These are phyloP conservation scores for Montipora capricornis DNA, from an alignment of 64 coral and sea anemone species.

Conservation along the genomic window DNA sequence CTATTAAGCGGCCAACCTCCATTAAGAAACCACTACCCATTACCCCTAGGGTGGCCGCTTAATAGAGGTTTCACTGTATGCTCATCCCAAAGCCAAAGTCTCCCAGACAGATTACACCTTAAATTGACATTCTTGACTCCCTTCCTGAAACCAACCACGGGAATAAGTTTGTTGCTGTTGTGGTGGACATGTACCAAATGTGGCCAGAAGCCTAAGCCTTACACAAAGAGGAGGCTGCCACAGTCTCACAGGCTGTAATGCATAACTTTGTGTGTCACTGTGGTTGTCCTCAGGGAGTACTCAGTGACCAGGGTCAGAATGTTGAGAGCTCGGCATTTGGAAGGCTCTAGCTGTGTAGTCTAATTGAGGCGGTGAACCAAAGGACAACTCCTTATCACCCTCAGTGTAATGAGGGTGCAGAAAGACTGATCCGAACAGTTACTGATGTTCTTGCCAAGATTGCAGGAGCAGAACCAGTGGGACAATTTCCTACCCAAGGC, in stretches of 20 bases:
- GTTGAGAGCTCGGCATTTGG: too few relatives aligned
- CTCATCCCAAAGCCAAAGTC: too few relatives aligned
- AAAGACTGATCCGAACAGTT: constrained; percentile 18
- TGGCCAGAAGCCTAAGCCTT: constrained; percentile 28
- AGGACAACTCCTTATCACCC: constrained; percentile 45
- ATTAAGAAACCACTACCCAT: too few relatives aligned
- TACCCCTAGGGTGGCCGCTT: too few relatives aligned
- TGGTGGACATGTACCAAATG: constrained; percentile 30
- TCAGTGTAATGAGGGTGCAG: constrained; percentile 43
- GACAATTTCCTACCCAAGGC: background rate
- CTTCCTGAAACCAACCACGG: background rate
- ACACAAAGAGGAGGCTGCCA: constrained; percentile 19
- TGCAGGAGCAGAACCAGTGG: background rate
- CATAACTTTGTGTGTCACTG: constrained; percentile 23
- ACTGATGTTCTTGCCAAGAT: constrained; percentile 24
- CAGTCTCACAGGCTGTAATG: constrained; percentile 28
- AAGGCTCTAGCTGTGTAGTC: background rate
- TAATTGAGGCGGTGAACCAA: constrained; percentile 45
- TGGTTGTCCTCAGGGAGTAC: constrained; percentile 21
- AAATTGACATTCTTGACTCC: constrained; percentile 33
- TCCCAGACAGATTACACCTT: too few relatives aligned
- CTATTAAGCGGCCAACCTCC: too few relatives aligned
- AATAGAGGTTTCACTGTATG: too few relatives aligned
- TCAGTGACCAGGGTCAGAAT: too few relatives aligned
- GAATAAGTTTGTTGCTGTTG: constrained; percentile 34